These are phyloP conservation scores for Danionella cerebrum DNA, from an alignment of 2,113 vertebrate genomes.

Conservation along the genomic window DNA sequence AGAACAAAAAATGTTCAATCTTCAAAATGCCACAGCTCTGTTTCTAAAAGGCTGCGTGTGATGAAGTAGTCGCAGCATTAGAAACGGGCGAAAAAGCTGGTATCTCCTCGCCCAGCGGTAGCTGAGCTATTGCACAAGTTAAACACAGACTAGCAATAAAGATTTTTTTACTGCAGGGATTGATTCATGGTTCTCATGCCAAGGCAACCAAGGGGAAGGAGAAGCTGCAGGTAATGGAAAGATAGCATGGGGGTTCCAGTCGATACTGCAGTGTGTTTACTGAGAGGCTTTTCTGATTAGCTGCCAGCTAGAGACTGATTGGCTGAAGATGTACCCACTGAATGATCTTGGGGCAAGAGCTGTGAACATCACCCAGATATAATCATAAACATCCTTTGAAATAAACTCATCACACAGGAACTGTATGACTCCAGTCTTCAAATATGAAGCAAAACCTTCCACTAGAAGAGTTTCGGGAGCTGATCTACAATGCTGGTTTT, in stretches of 20 bases:
- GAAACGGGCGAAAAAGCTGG: background rate
- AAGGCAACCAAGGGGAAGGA: background rate
- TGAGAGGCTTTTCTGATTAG: slow-evolving; percentile 18
- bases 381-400: background rate
- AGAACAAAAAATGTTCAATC: too few relatives aligned
- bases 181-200: slow-evolving; percentile 11
- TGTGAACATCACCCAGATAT: background rate
- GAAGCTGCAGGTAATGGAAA: slow-evolving; percentile 12
- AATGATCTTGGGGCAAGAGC: background rate
- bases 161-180: slow-evolving; percentile 4
- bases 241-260: background rate
- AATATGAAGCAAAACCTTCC: background rate
- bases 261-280: slow-evolving; percentile 2
- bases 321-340: background rate
- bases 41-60: background rate
- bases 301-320: slow-evolving; percentile 14
- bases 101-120: background rate
- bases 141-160: slow-evolving; percentile 3
- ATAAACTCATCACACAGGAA: background rate
- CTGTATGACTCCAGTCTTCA: background rate
- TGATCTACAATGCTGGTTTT: too few relatives aligned
- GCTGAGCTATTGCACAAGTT: background rate
- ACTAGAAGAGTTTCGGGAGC: too few relatives aligned
- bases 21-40: too few relatives aligned
- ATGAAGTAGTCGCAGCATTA: background rate